Evolutionary conservation across 2,797 vertebrate species (phyloP).

Genomic region (Alauda arvensis): DNA sequence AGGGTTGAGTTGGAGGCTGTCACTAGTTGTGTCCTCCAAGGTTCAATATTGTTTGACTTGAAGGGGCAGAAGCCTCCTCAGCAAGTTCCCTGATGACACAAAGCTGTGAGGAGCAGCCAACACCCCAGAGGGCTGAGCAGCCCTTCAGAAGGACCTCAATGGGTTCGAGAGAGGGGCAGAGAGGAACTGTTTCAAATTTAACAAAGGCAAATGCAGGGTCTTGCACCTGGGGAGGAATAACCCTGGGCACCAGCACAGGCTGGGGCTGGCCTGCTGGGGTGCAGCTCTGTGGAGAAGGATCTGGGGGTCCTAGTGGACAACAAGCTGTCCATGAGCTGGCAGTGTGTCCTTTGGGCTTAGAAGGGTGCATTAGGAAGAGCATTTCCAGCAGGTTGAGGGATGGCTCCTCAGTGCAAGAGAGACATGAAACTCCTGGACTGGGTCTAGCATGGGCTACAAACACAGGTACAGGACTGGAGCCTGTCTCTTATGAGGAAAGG

Average conservation of each 20-base stretch:
- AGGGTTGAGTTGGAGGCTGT: background rate
- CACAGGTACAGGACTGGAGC: background rate
- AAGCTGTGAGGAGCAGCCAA: background rate
- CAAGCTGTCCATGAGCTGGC: too few relatives aligned
- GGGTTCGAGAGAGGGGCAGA: background rate
- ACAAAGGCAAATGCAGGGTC: background rate
- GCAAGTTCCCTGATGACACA: background rate
- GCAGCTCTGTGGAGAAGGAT: background rate
- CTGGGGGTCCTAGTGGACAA: background rate
- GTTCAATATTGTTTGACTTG: background rate
- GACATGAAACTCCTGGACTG: background rate
- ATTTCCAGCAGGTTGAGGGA: background rate
- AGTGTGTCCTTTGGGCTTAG: background rate
- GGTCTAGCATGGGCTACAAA: background rate
- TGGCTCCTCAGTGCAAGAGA: background rate
- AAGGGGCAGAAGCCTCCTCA: background rate
- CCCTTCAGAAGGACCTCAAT: background rate
- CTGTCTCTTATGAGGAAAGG: background rate
- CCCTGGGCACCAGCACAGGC: rapidly evolving
- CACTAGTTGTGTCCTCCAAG: background rate
- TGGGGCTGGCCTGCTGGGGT: background rate
- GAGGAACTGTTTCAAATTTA: background rate
- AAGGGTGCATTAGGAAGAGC: background rate
- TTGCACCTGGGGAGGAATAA: background rate
- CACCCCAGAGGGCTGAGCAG: background rate